A percentile compares a stretch with the other conserved stretches of the same genome.
phyloP scores from a whole-genome alignment of 2,888 invertebrate species.

The Artemia sp. region DNA sequence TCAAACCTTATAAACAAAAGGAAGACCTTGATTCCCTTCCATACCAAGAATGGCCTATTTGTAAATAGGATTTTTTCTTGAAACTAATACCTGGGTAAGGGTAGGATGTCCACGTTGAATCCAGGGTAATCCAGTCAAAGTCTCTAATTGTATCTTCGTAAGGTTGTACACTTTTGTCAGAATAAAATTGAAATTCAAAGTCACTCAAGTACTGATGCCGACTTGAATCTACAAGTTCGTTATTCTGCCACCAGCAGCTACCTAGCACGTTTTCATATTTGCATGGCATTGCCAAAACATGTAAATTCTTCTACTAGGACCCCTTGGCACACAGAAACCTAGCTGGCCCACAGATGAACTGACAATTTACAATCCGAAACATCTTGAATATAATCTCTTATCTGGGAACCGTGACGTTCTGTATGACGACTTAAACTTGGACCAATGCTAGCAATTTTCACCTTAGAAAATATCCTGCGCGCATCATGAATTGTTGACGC shows the following conservation, averaged over 20 bases:
- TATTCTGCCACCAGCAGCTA: constrained; percentile 8
- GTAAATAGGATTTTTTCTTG: too few species aligned
- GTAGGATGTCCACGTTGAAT: neutral
- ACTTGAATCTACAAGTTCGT: neutral
- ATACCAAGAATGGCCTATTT: too few species aligned
- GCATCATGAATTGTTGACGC: too few species aligned
- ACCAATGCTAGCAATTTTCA: too few species aligned
- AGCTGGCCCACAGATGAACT: constrained; percentile 11
- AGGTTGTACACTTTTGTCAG: neutral
- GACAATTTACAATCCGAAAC: neutral
- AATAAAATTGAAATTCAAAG: neutral
- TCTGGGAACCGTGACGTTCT: neutral
- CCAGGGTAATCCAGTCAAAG: neutral
- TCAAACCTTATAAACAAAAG: too few species aligned
- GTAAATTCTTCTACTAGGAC: neutral
- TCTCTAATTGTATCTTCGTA: neutral
- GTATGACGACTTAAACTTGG: too few species aligned
- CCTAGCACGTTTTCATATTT: constrained; percentile 8
- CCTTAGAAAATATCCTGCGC: too few species aligned
- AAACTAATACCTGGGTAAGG: too few species aligned
- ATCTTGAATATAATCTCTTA: constrained; percentile 1
- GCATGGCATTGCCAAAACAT: constrained; percentile 11
- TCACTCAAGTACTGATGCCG: constrained; percentile 1
- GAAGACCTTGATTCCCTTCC: too few species aligned
- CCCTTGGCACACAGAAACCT: neutral